phyloP scores from a whole-genome alignment of 2,113 vertebrate genomes.

The Colossoma macropomum region DNA sequence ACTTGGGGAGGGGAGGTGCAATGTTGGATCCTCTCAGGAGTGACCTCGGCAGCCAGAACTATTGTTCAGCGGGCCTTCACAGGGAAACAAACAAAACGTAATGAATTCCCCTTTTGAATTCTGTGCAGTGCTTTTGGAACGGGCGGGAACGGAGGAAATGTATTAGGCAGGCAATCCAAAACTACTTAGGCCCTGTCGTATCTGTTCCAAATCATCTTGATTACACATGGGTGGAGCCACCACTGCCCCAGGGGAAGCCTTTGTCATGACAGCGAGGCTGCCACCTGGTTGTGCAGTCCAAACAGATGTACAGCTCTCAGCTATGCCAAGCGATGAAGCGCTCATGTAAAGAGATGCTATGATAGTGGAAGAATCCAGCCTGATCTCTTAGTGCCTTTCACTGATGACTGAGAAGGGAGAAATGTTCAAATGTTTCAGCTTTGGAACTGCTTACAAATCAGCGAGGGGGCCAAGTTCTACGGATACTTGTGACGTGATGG shows the following conservation, averaged over 20 bases:
- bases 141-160: neutral
- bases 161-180: conserved; percentile 13
- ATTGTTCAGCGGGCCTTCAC: neutral
- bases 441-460: neutral
- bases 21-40: neutral
- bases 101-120: conserved; percentile 16
- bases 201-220: conserved; percentile 15
- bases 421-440: neutral
- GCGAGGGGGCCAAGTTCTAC: neutral
- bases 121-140: neutral
- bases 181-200: conserved; percentile 17
- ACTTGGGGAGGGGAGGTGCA: neutral
- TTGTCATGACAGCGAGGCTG: conserved; percentile 13
- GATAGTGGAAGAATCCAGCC: neutral
- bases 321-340: neutral
- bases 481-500: neutral
- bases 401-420: neutral
- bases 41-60: neutral
- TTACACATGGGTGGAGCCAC: conserved; percentile 13
- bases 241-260: conserved; percentile 11
- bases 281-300: conserved; percentile 17
- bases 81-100: neutral
- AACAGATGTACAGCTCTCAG: conserved; percentile 29
- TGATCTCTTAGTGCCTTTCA: neutral
- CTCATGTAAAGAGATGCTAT: neutral